Conservation (phyloP, 2,797 vertebrate genomes). For the Sandelia bainsii region DNA sequence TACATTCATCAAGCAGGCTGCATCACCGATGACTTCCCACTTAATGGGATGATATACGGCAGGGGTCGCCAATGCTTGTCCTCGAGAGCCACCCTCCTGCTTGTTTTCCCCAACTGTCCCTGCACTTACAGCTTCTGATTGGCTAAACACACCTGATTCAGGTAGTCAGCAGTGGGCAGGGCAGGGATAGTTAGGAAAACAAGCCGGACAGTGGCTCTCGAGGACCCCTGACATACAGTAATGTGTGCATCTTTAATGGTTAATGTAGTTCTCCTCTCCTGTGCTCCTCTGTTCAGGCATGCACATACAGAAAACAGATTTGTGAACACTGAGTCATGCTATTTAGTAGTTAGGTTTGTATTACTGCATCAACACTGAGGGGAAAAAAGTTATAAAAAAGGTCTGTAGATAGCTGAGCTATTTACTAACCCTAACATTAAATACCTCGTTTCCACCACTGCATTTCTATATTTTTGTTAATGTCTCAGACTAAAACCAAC, state of each 20-base stretch:
- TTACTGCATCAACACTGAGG: not conserved
- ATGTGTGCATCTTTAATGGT: not conserved
- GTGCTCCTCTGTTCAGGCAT: conserved; percentile 25
- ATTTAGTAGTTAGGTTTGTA: conserved; percentile 24
- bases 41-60: not conserved
- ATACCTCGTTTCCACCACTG: not conserved
- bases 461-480: not conserved
- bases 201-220: too few species aligned
- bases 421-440: too few species aligned
- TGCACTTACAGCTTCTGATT: too few species aligned
- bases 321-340: conserved; percentile 26
- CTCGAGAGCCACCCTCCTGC: too few species aligned
- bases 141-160: too few species aligned
- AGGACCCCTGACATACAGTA: too few species aligned
- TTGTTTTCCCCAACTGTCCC: too few species aligned
- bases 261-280: not conserved
- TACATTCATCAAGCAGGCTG: conserved; percentile 12
- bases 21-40: conserved; percentile 12
- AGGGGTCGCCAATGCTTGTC: too few species aligned
- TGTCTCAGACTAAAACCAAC: too few species aligned
- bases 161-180: too few species aligned
- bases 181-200: too few species aligned
- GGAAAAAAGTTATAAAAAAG: not conserved
- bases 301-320: not conserved
- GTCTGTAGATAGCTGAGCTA: not conserved